Percentiles rank a stretch among this genome's conserved stretches.
Conservation (phyloP, 2,113 vertebrate genomes). For the Cercocebus atys region DNA sequence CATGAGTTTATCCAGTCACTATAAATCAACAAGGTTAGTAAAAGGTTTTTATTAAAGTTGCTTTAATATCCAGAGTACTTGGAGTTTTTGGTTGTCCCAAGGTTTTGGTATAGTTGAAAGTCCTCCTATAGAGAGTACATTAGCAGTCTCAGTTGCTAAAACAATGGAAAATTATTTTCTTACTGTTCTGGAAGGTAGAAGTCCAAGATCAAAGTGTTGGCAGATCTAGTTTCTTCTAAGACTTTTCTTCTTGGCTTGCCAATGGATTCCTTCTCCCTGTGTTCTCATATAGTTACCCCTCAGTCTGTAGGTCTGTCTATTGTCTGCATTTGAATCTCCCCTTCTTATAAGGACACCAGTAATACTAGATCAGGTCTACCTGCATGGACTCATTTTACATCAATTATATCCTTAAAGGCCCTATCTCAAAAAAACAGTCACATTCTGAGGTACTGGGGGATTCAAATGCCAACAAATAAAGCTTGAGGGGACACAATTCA, state of each 20-base stretch:
- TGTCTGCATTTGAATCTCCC: not conserved
- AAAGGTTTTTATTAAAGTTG: not conserved
- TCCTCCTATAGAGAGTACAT: not conserved
- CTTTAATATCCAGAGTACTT: not conserved
- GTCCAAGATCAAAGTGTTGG: not conserved
- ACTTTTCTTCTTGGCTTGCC: not conserved
- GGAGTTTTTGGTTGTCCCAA: not conserved
- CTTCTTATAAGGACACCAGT: not conserved
- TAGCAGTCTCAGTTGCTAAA: not conserved
- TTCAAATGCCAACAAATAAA: not conserved
- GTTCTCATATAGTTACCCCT: fast-evolving
- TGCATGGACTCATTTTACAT: not conserved
- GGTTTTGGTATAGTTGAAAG: not conserved
- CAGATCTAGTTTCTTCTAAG: not conserved
- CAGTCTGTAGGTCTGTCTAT: not conserved
- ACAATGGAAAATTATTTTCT: not conserved
- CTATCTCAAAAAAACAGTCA: not conserved
- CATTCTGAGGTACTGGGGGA: not conserved
- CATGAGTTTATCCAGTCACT: not conserved
- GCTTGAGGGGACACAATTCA: not conserved
- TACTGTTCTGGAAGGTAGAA: not conserved
- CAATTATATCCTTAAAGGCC: not conserved
- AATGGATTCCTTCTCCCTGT: not conserved
- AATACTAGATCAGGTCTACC: not conserved
- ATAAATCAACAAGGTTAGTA: not conserved